These are phyloP conservation scores for Cyprinodon diabolis DNA, from an alignment of 2,797 vertebrate species.

Conservation along the genomic window DNA sequence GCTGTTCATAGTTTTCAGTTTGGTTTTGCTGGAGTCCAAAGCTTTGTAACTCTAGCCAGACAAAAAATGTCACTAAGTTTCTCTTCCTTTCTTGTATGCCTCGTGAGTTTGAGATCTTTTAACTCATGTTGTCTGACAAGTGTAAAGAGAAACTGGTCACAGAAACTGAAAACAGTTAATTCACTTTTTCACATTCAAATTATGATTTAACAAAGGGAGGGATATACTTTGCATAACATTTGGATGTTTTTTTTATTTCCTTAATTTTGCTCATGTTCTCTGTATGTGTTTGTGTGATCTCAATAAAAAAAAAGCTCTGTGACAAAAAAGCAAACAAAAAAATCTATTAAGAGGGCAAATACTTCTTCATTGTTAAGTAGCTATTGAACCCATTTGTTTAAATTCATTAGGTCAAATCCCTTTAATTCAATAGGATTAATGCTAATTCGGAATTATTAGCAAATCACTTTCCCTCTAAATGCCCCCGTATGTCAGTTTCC, in stretches of 20 bases:
- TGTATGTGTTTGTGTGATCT: neutral
- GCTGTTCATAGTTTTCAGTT: neutral
- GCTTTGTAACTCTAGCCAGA: neutral
- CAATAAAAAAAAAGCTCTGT: neutral
- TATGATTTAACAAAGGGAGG: neutral
- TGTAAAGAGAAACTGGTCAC: neutral
- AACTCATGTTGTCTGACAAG: neutral
- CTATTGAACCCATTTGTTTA: neutral
- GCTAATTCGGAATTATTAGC: conserved; percentile 16
- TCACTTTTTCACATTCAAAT: neutral
- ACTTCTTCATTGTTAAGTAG: neutral
- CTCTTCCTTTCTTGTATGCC: neutral
- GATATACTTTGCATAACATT: neutral
- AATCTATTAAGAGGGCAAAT: neutral
- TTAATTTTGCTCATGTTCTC: neutral
- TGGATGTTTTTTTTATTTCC: neutral
- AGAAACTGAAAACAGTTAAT: neutral
- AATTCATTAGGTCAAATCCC: conserved; percentile 11
- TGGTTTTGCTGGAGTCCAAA: neutral
- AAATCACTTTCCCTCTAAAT: conserved; percentile 22
- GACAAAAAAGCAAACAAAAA: neutral
- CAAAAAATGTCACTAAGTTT: neutral
- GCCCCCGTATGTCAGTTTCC: conserved; percentile 18
- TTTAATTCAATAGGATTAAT: conserved; percentile 8
- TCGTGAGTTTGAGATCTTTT: neutral